Evolutionary conservation across 2,888 invertebrate species (phyloP).

Genomic region (Drosophila lacicola): DNA sequence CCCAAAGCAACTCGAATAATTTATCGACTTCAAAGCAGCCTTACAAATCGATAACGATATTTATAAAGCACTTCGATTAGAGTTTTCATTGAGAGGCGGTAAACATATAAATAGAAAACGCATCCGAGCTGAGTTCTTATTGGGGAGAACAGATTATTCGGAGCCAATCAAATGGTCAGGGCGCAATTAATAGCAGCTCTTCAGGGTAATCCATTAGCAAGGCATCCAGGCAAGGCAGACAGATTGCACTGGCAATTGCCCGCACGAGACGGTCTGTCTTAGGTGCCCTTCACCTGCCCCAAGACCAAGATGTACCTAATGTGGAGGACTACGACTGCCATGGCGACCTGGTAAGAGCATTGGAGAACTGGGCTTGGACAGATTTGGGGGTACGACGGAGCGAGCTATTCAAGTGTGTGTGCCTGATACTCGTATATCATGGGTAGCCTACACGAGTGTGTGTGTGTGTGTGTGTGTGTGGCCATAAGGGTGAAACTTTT

Average conservation of each 20-base stretch:
- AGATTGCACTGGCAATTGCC: slow-evolving; percentile 11
- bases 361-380: slow-evolving; percentile 3
- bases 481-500: slow-evolving; percentile 75
- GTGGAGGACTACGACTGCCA: slow-evolving; percentile 20
- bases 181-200: too few relatives aligned
- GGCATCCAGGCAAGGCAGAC: slow-evolving; percentile 5
- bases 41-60: too few relatives aligned
- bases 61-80: too few relatives aligned
- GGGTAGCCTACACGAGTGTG: slow-evolving; percentile 36
- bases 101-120: too few relatives aligned
- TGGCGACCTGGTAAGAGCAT: slow-evolving; percentile 6
- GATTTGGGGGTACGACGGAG: slow-evolving; percentile 17
- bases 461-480: slow-evolving; percentile 37
- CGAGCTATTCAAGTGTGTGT: slow-evolving; percentile 65
- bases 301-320: slow-evolving; percentile 12
- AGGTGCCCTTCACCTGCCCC: too few relatives aligned
- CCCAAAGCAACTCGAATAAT: too few relatives aligned
- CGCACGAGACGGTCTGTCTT: neutral
- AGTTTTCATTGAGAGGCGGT: too few relatives aligned
- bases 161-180: too few relatives aligned
- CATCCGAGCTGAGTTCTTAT: too few relatives aligned
- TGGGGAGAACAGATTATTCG: too few relatives aligned
- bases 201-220: slow-evolving; percentile 3
- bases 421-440: slow-evolving; percentile 47
- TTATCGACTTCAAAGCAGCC: too few relatives aligned